Evolutionary conservation across 1,140 invertebrate genomes (phyloP), one percentile per base, ranked within the genome.

Genomic region (Glomeris maerens): DNA sequence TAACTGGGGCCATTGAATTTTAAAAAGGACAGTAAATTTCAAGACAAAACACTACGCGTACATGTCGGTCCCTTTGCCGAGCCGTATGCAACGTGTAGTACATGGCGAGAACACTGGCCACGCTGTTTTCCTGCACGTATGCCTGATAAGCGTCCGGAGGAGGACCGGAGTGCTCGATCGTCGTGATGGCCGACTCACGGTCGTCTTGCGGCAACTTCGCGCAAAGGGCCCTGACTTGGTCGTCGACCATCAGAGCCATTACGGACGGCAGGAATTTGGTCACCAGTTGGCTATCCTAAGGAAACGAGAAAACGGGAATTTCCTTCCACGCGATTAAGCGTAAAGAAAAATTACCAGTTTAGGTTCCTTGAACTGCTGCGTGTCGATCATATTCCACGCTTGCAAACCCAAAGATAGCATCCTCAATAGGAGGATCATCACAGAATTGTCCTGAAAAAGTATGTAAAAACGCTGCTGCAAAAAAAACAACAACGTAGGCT

Each of bases 351-450:
- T 36, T 51, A 53, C 57, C 38, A 60, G 40, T 53, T 45, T 54
- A 29, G 44, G 52, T 20, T 50, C 46, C 42, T 50, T 49, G 36
- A 39, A 54, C 48, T 72, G 65, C 62, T 78, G 89, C 17, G 85
- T 87, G 64, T 94, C 86, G 54, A 97, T 94, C 83, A 98, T 96
- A 29, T 90, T 81, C 91, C 91, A 96, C 3, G 91, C 85, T 64
- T 88, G 89, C 13, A 97, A 69, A 3, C 92, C 92, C 31, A 97
- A 67, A 2, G 86, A 81, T 44, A 97, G 71, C 89, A 97, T 93
- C 62, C 93, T 72, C 27, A 97, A 67, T 46, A 97, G 65, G n/a
- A 97, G 67, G 54, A 94, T 83, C 31, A 97, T 70, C 52, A 96
- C 84, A 42, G 83, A 76, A 67, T 94, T 94, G 59, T 95, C 89